These are phyloP conservation scores for Ptyas mucosa DNA, from an alignment of 2,113 vertebrate genomes.

Conservation along the genomic window DNA sequence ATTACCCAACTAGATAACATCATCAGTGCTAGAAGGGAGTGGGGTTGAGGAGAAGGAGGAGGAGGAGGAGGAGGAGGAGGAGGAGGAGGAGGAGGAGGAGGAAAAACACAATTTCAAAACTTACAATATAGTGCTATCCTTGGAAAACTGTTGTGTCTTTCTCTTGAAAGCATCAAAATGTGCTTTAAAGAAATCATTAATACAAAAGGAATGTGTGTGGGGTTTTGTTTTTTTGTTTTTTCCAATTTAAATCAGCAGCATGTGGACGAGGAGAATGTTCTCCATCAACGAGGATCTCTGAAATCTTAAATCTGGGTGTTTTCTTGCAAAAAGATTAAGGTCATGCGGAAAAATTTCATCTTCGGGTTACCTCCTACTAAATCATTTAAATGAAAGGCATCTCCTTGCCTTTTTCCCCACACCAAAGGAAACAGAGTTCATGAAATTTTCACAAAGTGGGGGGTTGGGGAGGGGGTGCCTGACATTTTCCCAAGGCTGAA, in stretches of 20 bases:
- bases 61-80: too few species aligned
- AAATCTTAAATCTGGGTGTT: background rate
- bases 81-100: too few species aligned
- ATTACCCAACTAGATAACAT: too few species aligned
- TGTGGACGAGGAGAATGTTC: constrained; percentile 2
- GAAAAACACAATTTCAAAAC: background rate
- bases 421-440: background rate
- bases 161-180: fast-evolving
- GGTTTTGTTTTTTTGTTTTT: too few species aligned
- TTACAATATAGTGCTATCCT: constrained; percentile 20
- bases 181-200: background rate
- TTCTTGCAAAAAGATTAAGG: background rate
- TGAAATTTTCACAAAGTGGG: background rate
- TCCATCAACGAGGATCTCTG: background rate
- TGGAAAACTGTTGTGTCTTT: background rate
- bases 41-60: too few species aligned
- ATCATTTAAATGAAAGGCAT: background rate
- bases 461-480: background rate
- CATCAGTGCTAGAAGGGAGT: too few species aligned
- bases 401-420: background rate
- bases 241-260: background rate
- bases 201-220: background rate
- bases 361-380: background rate
- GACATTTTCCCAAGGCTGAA: background rate
- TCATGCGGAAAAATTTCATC: background rate